These are phyloP conservation scores for Palythoa heliodiscus DNA, from an alignment of 92 coral and sea anemone species.

Conservation along the genomic window DNA sequence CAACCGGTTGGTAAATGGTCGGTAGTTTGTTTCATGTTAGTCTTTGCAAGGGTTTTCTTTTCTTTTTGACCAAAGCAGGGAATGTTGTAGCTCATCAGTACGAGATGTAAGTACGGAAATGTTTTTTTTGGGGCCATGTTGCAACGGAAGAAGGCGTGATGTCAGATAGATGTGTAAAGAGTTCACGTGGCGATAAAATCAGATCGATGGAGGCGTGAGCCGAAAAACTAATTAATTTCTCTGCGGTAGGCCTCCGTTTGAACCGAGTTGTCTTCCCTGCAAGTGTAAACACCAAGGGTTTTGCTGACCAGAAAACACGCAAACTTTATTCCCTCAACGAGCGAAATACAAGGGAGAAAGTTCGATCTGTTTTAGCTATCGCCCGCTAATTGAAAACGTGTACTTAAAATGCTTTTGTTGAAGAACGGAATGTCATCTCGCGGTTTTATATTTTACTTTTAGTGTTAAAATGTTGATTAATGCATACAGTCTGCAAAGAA, in stretches of 20 bases:
- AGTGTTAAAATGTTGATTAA: slow-evolving; percentile 1
- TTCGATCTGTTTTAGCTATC: slow-evolving; percentile 24
- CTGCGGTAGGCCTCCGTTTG: slow-evolving; percentile 54
- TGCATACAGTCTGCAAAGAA: not conserved
- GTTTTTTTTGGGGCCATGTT: slow-evolving; percentile 50
- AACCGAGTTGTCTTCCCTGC: slow-evolving; percentile 18
- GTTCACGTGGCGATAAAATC: slow-evolving; percentile 54
- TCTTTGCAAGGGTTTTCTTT: not conserved
- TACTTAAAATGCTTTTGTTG: slow-evolving; percentile 2
- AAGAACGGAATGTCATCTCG: not conserved
- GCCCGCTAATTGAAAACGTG: slow-evolving; percentile 39
- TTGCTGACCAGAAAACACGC: slow-evolving; percentile 22
- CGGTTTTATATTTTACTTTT: not conserved
- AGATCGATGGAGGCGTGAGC: slow-evolving; percentile 63
- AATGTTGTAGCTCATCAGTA: slow-evolving; percentile 28
- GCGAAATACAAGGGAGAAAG: not conserved
- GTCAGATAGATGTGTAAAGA: slow-evolving; percentile 55
- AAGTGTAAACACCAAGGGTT: slow-evolving; percentile 28
- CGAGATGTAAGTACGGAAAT: slow-evolving; percentile 50
- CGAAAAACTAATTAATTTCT: slow-evolving; percentile 86
- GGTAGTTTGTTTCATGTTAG: not conserved
- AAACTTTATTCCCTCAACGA: not conserved
- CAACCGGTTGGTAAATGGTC: not conserved
- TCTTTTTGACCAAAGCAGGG: not conserved
- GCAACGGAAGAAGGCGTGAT: slow-evolving; percentile 82